Base-by-base conservation (phyloP, 37 sponge, comb jelly and placozoan species). In the Geodia barretti region DNA sequence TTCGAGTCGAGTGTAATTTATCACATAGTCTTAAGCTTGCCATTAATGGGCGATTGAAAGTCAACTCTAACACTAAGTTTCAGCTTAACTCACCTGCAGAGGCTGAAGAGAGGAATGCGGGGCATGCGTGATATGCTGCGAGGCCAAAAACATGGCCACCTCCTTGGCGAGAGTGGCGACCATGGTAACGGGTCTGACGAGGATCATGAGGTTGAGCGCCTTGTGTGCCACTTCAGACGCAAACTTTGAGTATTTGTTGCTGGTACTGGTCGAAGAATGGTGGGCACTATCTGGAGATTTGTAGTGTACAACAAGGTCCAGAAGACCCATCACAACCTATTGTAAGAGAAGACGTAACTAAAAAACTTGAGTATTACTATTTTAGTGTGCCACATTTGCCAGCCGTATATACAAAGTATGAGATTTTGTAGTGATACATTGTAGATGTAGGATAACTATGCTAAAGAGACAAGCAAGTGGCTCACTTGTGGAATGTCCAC, bases 111-210 rank as follows among this genome's bases (percentile, higher is more conserved):
- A 76, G 36, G 92, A 87, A 81, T 92, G 92, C 4, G 92, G 92
- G 47, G 63, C 83, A 69, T 87, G 84, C 23, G 79, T 87, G 38
- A 73, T 80, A 68, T 92, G 92, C 72, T 86, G 81, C 29, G 84
- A 69, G 11, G 74, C 90, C 31, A 90, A 79, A 70, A 70, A 84
- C 29, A 60, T 76, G 23, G 91, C 75, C 35, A 97, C 92, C 75
- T 93, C 97, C 67, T 88, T 94, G 26, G 97, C 89, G 29, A 97
- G 73, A 3, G 87, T 86, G 47, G 75, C 38, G 1, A 97, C 92
- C 62, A 94, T 85, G 59, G 83, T 85, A 24, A 72, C 76, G 23
- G 97, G 90, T 21, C 79, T 24, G 0, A 88, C 60, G 11, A 87
- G 73, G 29, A 87, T 75, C 87, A 92, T 90, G 31, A 91, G 76